Conservation (phyloP, 1,140 invertebrate genomes). For the Hirudo medicinalis region DNA sequence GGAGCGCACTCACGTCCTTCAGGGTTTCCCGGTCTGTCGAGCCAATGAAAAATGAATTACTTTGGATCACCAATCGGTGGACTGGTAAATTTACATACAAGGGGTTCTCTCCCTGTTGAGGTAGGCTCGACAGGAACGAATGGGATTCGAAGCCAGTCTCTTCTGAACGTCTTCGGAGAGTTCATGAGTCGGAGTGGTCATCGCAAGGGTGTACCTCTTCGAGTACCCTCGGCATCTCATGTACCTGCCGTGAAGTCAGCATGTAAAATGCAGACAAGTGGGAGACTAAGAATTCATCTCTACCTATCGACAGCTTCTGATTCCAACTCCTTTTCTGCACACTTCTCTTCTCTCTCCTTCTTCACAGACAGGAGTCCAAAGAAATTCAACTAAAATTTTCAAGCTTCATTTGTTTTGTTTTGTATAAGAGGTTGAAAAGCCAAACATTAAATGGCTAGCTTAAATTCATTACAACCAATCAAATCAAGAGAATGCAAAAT, state of each 20-base stretch:
- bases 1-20: constrained; percentile 45
- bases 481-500: too few species aligned
- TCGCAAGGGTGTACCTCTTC: constrained; percentile 52
- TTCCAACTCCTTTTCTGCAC: constrained; percentile 39
- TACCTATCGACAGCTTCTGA: constrained; percentile 44
- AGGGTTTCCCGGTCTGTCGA: constrained; percentile 45
- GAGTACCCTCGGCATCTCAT: constrained; percentile 56
- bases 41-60: neutral
- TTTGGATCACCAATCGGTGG: constrained; percentile 11
- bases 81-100: constrained; percentile 19
- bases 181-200: constrained; percentile 42
- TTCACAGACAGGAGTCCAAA: neutral
- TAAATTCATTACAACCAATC: too few species aligned
- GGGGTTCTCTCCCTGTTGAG: neutral
- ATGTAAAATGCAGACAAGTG: constrained; percentile 4
- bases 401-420: too few species aligned
- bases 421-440: too few species aligned
- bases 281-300: neutral
- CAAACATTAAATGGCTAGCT: too few species aligned
- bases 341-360: constrained; percentile 28
- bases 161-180: constrained; percentile 49
- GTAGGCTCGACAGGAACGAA: constrained; percentile 22
- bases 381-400: neutral
- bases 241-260: constrained; percentile 46
- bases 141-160: constrained; percentile 38